A percentile compares a stretch with the other conserved stretches of the same genome.
Evolutionary conservation across 92 coral and sea anemone genomes (phyloP).

Genomic region (Zoanthus solanderi): DNA sequence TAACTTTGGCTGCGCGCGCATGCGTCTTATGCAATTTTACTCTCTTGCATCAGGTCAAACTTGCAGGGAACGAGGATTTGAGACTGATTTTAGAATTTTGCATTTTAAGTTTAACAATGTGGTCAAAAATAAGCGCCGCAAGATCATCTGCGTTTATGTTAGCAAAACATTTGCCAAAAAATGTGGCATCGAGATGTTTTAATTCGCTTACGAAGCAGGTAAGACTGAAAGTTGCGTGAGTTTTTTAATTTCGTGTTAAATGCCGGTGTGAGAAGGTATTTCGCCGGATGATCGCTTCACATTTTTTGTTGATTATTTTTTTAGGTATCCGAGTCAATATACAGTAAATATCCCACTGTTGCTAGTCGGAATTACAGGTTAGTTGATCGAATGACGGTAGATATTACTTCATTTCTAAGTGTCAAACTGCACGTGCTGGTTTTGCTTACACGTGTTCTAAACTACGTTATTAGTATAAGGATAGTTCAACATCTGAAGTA

Average conservation of each 20-base stretch:
- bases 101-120: constrained; percentile 47
- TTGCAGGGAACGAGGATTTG: background rate
- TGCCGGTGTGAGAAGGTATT: background rate
- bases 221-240: background rate
- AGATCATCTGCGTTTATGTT: constrained; percentile 72
- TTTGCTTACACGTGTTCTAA: background rate
- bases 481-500: background rate
- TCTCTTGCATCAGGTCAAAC: constrained; percentile 38
- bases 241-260: background rate
- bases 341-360: constrained; percentile 14
- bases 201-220: constrained; percentile 39
- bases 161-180: constrained; percentile 48
- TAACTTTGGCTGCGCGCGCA: constrained; percentile 33
- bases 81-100: no score
- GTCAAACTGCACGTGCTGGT: constrained; percentile 14
- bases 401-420: background rate
- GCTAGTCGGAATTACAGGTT: constrained; percentile 42
- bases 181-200: constrained; percentile 28
- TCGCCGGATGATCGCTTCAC: background rate
- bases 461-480: background rate
- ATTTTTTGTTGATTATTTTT: background rate
- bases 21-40: constrained; percentile 4
- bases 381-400: background rate
- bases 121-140: constrained; percentile 73
- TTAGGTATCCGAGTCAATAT: constrained; percentile 31